A percentile compares a stretch with the other conserved stretches of the same genome.
These are phyloP conservation scores for Erethizon dorsatum DNA, from an alignment of 2,797 vertebrate genomes.

Conservation along the genomic window DNA sequence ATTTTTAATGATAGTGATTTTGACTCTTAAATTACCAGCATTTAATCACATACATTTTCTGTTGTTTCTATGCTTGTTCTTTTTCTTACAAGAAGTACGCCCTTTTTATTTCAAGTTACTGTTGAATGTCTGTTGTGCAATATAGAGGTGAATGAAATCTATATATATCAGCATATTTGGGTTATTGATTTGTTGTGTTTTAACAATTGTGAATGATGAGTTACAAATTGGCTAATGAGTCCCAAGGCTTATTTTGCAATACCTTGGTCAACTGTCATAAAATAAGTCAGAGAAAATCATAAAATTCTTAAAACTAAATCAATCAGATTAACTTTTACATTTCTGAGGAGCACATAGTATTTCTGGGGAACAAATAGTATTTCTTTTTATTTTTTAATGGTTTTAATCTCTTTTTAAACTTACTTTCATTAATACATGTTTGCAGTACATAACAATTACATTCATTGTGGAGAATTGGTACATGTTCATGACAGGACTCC, in stretches of 20 bases:
- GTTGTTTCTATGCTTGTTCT: not conserved
- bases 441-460: not conserved
- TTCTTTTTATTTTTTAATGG: not conserved
- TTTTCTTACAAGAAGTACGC: not conserved
- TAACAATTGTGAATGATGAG: not conserved
- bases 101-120: constrained; percentile 26
- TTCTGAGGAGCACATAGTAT: constrained; percentile 36
- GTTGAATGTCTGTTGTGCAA: not conserved
- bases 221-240: constrained; percentile 11
- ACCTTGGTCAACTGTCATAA: not conserved
- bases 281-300: not conserved
- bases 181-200: not conserved
- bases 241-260: not conserved
- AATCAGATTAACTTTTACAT: constrained; percentile 26
- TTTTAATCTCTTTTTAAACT: not conserved
- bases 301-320: constrained; percentile 46
- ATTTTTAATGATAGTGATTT: not conserved
- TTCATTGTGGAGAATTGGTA: not conserved
- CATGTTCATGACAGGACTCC: not conserved
- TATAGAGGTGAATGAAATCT: constrained; percentile 20
- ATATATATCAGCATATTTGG: not conserved
- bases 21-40: not conserved
- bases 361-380: not conserved
- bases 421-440: not conserved
- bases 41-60: constrained; percentile 25